These are phyloP conservation scores for Smittia sp. DNA, from an alignment of 2,888 invertebrate genomes.

Conservation along the genomic window DNA sequence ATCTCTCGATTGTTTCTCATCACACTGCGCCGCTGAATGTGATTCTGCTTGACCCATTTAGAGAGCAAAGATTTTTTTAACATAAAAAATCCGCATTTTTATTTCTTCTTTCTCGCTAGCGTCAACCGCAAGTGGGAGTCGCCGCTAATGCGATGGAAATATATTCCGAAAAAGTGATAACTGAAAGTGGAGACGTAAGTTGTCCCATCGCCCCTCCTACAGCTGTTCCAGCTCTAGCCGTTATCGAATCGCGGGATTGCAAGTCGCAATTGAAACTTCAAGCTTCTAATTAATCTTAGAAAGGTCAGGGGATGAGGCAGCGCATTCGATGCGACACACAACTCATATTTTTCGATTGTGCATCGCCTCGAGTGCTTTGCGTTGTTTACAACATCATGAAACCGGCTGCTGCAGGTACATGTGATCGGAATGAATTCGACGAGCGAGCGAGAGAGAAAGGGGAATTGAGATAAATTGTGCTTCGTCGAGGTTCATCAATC, in stretches of 20 bases:
- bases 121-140: conserved; percentile 31
- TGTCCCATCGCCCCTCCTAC: background rate
- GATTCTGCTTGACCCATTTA: conserved; percentile 39
- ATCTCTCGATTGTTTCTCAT: background rate
- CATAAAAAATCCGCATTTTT: conserved; percentile 23
- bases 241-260: background rate
- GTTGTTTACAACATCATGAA: background rate
- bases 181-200: background rate
- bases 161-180: conserved; percentile 11
- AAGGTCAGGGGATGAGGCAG: background rate
- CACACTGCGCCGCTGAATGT: background rate
- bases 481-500: background rate
- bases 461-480: conserved; percentile 1
- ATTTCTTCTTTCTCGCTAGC: background rate
- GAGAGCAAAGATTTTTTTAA: background rate
- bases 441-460: background rate
- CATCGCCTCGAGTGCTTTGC: background rate
- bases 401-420: conserved; percentile 7
- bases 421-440: background rate
- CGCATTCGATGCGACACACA: background rate
- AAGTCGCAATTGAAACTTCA: background rate
- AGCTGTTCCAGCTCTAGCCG: background rate
- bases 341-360: background rate
- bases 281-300: background rate
- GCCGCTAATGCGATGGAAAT: conserved; percentile 1